Percentiles rank a stretch among this genome's conserved stretches.
phyloP scores from a whole-genome alignment of 1,140 invertebrate species.

The Magallana gigas region DNA sequence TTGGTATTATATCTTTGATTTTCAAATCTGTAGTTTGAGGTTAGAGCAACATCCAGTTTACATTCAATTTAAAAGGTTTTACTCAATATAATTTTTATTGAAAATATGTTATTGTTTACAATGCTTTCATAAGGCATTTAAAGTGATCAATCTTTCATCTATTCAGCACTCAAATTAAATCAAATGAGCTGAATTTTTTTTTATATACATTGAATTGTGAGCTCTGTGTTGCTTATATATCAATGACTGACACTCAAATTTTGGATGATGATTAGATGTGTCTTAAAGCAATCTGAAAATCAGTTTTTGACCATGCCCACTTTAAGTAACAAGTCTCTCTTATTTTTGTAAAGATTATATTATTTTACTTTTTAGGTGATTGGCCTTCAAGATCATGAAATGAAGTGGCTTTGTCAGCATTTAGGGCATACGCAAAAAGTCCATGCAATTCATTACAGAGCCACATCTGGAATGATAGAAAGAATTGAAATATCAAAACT shows the following conservation, averaged over 20 bases:
- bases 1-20: too few species aligned
- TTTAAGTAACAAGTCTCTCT: constrained; percentile 4
- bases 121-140: too few species aligned
- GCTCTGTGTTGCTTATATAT: background rate
- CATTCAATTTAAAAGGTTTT: too few species aligned
- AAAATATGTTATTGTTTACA: too few species aligned
- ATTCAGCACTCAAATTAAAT: too few species aligned
- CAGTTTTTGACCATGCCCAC: background rate
- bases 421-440: background rate
- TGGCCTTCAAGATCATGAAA: background rate
- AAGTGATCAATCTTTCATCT: too few species aligned
- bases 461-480: constrained; percentile 1
- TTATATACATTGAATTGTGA: background rate
- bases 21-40: too few species aligned
- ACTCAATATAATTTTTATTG: too few species aligned
- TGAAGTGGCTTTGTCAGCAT: background rate
- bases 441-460: too few species aligned
- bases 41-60: too few species aligned
- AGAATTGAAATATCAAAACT: constrained; percentile 16
- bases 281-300: background rate
- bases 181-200: too few species aligned
- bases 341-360: background rate
- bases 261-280: background rate
- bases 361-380: constrained; percentile 6
- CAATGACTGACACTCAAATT: background rate